Evolutionary conservation across 2,888 invertebrate genomes (phyloP), one percentile per base, ranked within the genome.

Genomic region (Nipponacmea schrenckii): DNA sequence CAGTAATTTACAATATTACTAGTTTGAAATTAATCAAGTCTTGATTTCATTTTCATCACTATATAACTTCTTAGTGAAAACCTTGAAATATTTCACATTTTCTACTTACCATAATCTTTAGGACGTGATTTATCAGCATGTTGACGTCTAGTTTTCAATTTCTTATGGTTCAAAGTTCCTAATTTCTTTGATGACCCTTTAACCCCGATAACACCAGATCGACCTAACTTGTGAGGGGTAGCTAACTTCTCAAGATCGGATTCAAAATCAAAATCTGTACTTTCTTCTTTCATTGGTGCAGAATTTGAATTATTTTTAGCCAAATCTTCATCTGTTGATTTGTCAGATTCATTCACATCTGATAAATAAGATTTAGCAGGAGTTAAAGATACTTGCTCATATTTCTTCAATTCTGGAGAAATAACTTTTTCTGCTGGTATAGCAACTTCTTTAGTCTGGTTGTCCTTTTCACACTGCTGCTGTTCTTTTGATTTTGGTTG

Each of bases 161-260:
- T 69, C 39, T 64, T 64, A 39, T 64, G 69, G 20, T 50, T 48
- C 8, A 69, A 48, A 24, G 64, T 45, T 17, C 48, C 63, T 26
- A 39, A 64, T 46, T 50, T 64, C 31, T 64, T 64, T 26, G 69
- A 64, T 70, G 44, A 64, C 3, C 62, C 62, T 70, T 68, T 70
- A 56, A 14, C 44, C 62, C 12, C 71, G 12, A 56, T 56, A 56
- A 56, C 24, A 24, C 56, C 56, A 24, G 56, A 56, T 45, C 48
- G 62, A 26, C 17, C 69, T 72, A 63, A 45, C 45, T 65, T 39
- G 12, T 62, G 27, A 10, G 76, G 78, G n/a, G 48, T 63, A 12
- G 74, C 63, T 12, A 76, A 64, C 48, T 70, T 76, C 72, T 79
- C 77, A 46, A 79, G 56, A 72, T 79, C 78, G n/a, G 75, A 76